Conservation (phyloP, 2,888 invertebrate genomes). For the Helicoverpa assulta region DNA sequence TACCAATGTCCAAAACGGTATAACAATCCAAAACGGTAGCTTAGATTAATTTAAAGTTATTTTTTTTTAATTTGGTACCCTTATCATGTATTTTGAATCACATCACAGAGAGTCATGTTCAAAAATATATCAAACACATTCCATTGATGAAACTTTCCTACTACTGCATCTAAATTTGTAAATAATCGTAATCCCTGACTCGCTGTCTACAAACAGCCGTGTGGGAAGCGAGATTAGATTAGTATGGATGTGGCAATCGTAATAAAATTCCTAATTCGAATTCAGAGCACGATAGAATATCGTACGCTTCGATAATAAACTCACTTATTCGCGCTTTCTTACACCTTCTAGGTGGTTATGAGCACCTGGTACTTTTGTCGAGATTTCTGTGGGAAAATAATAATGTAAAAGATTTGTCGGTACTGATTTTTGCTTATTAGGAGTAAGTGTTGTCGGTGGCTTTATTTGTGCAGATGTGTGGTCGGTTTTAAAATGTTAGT, state of each 20-base stretch:
- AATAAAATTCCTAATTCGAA: conserved; percentile 61
- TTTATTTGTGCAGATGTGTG: neutral
- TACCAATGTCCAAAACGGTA: too few species aligned
- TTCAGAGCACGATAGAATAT: conserved; percentile 63
- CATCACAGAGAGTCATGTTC: too few species aligned
- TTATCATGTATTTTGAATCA: too few species aligned
- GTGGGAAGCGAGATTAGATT: conserved; percentile 58
- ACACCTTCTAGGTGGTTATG: conserved; percentile 42
- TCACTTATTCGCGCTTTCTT: conserved; percentile 47
- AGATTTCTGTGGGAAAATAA: conserved; percentile 39
- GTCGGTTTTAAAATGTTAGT: neutral
- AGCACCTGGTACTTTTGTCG: conserved; percentile 42
- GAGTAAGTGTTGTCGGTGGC: conserved; percentile 13
- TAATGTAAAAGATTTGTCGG: conserved; percentile 30
- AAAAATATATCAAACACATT: neutral
- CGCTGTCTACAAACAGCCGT: conserved; percentile 39
- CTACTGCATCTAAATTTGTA: conserved; percentile 27
- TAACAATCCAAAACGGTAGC: too few species aligned
- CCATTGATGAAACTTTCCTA: conserved; percentile 8
- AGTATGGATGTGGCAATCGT: conserved; percentile 46
- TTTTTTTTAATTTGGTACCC: too few species aligned
- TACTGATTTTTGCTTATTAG: conserved; percentile 23
- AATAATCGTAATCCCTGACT: conserved; percentile 35
- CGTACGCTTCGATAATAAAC: conserved; percentile 35
- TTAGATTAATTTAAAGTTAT: too few species aligned